Conservation (phyloP, 2,797 vertebrate species). For the Myripristis murdjan region DNA sequence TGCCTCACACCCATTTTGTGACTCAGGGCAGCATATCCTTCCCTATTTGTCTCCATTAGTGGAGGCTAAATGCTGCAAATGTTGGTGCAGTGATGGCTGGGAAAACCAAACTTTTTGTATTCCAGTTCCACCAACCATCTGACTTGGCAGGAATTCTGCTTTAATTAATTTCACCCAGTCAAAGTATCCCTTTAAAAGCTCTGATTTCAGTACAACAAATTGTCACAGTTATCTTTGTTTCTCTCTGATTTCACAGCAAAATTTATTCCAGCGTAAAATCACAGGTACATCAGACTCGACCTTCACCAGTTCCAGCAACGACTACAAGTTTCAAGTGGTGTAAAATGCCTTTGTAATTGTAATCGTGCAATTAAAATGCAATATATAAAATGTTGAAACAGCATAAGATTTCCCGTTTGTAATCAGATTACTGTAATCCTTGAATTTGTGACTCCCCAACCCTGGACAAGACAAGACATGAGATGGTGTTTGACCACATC, state of each 20-base stretch:
- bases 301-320: neutral
- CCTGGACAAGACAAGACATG: too few species aligned
- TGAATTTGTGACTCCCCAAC: too few species aligned
- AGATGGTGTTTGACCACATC: too few species aligned
- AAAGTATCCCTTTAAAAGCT: neutral
- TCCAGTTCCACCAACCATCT: neutral
- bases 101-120: too few species aligned
- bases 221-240: neutral
- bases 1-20: too few species aligned
- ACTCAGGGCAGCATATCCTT: too few species aligned
- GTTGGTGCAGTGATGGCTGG: too few species aligned
- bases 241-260: constrained; percentile 7
- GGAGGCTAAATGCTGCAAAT: too few species aligned
- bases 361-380: neutral
- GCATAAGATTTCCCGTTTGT: neutral
- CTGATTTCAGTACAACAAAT: neutral
- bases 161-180: neutral
- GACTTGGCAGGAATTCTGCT: neutral
- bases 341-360: neutral
- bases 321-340: neutral
- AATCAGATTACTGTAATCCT: too few species aligned
- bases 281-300: too few species aligned
- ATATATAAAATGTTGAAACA: neutral
- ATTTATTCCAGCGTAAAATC: too few species aligned
- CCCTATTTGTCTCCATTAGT: too few species aligned